Conservation (phyloP, 1,140 invertebrate species). For the Tenebrio molitor region DNA sequence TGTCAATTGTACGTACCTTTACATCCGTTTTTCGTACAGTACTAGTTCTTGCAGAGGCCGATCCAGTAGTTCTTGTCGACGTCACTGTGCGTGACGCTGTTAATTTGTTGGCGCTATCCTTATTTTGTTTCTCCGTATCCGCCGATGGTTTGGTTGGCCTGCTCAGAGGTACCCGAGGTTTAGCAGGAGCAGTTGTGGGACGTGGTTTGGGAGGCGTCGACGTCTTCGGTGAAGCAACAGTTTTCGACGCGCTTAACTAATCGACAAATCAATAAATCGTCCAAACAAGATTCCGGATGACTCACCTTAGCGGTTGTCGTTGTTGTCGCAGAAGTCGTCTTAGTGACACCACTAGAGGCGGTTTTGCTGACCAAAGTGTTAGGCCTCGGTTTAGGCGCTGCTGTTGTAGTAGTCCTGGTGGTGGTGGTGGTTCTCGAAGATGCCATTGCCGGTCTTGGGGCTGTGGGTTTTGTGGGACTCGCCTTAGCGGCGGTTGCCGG, state of each 20-base stretch:
- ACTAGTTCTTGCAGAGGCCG: slow-evolving; percentile 62
- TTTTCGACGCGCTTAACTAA: no score
- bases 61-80: slow-evolving; percentile 60
- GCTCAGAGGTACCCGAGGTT: slow-evolving; percentile 57
- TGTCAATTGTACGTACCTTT: slow-evolving; percentile 64
- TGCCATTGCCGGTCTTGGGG: slow-evolving; percentile 36
- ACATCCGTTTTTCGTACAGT: slow-evolving; percentile 66
- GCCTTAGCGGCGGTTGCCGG: slow-evolving; percentile 41
- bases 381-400: slow-evolving; percentile 49
- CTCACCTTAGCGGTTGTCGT: slow-evolving; percentile 43
- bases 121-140: slow-evolving; percentile 71
- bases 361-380: slow-evolving; percentile 48
- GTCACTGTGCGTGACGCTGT: slow-evolving; percentile 67
- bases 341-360: slow-evolving; percentile 32
- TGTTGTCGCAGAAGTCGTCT: slow-evolving; percentile 37
- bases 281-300: no score
- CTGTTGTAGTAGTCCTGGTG: slow-evolving; percentile 3
- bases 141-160: slow-evolving; percentile 57
- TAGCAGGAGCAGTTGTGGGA: slow-evolving; percentile 59
- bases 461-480: slow-evolving; percentile 19
- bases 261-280: no score
- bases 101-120: slow-evolving; percentile 73
- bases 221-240: slow-evolving; percentile 19
- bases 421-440: slow-evolving; percentile 18
- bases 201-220: slow-evolving; percentile 49